Percentiles rank a stretch among this genome's conserved stretches.
These are phyloP conservation scores for Halcyon chelicuti DNA, from an alignment of 2,797 vertebrate species.

Conservation along the genomic window DNA sequence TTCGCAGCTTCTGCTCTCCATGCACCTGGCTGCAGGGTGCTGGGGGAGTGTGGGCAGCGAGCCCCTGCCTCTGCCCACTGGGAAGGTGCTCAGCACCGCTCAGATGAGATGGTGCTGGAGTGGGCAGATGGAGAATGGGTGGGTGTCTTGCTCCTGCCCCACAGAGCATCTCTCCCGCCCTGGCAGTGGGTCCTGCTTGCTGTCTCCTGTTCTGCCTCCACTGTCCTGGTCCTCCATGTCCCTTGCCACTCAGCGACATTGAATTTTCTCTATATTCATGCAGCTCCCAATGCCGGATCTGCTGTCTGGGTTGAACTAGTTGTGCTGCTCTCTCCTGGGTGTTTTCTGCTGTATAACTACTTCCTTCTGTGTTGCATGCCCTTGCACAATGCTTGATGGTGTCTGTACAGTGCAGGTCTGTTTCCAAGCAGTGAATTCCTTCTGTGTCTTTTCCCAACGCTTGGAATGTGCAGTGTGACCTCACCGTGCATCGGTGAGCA, in stretches of 20 bases:
- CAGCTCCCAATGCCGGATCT: not conserved
- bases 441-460: not conserved
- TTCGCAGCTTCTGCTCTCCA: not conserved
- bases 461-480: fast-evolving
- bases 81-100: not conserved
- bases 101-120: not conserved
- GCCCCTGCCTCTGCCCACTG: fast-evolving
- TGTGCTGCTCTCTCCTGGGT: not conserved
- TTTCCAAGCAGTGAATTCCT: not conserved
- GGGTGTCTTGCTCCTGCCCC: not conserved
- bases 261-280: not conserved
- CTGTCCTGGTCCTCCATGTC: not conserved
- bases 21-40: not conserved
- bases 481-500: not conserved
- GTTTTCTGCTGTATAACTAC: conserved; percentile 21
- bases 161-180: not conserved
- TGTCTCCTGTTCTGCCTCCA: not conserved
- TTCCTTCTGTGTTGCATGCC: not conserved
- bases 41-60: fast-evolving
- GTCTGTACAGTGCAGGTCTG: not conserved
- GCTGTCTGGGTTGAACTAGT: not conserved
- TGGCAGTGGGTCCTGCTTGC: not conserved
- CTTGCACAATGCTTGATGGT: conserved; percentile 34
- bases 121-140: not conserved
- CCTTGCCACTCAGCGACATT: fast-evolving